Evolutionary conservation across 2,797 vertebrate species (phyloP).

Genomic region (Mormyrus hasselquistii): DNA sequence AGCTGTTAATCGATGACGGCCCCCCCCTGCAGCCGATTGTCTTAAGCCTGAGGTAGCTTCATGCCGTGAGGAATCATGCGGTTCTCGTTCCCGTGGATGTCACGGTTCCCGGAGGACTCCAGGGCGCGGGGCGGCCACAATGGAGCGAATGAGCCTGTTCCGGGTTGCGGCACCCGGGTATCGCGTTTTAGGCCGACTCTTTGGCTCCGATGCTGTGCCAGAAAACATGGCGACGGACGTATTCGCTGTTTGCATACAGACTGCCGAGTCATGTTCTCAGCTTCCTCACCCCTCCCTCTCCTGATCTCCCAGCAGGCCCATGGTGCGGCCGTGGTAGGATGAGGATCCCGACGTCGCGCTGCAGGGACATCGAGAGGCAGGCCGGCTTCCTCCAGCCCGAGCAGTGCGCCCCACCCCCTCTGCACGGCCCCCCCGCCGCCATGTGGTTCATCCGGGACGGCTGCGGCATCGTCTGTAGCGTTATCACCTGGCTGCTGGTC

Average conservation of each 20-base stretch:
- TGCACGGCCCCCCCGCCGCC: conserved; percentile 61
- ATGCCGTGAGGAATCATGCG: neutral
- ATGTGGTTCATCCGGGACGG: conserved; percentile 97
- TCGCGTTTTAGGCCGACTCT: neutral
- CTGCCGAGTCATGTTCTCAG: neutral
- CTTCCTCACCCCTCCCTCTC: neutral
- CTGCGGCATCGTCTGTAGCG: conserved; percentile 87
- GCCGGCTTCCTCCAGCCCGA: conserved; percentile 65
- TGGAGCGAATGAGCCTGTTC: neutral
- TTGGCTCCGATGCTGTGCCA: neutral
- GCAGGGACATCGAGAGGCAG: conserved; percentile 82
- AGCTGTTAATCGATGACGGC: neutral
- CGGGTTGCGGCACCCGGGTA: neutral
- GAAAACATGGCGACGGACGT: neutral
- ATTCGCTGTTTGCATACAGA: neutral
- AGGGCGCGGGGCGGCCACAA: neutral
- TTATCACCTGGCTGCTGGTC: conserved; percentile 93
- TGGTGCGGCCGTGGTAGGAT: conserved; percentile 76
- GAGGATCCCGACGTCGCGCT: conserved; percentile 81
- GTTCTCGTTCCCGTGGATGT: neutral
- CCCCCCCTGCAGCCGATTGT: neutral
- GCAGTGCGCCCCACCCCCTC: conserved; percentile 64
- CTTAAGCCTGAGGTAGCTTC: neutral
- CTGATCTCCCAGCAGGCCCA: conserved; percentile 52
- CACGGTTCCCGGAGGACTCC: neutral